phyloP scores from a whole-genome alignment of 2,113 vertebrate species.

The Leptosomus discolor region DNA sequence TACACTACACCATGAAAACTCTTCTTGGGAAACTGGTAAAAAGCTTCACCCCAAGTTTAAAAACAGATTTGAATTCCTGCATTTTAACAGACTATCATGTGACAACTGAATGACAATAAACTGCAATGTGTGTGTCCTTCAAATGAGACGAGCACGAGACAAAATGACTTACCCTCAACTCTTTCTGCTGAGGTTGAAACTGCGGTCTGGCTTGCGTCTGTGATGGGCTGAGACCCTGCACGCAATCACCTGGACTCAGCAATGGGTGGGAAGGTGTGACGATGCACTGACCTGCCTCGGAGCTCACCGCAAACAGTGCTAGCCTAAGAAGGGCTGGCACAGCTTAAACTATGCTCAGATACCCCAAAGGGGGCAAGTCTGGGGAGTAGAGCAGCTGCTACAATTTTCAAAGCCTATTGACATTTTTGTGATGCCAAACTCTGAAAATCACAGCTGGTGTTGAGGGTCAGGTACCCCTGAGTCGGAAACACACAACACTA shows the following conservation, averaged over 20 bases:
- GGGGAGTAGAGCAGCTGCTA: background rate
- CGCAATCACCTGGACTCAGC: background rate
- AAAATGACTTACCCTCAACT: background rate
- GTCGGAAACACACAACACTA: background rate
- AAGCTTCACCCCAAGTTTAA: background rate
- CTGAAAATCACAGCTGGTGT: background rate
- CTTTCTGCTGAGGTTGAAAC: background rate
- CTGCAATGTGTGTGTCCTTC: background rate
- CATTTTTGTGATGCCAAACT: background rate
- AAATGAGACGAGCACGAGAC: background rate
- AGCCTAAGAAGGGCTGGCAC: background rate
- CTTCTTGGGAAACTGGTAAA: background rate
- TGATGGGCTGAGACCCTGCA: background rate
- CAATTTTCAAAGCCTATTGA: background rate
- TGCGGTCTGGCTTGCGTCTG: background rate
- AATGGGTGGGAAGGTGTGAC: background rate
- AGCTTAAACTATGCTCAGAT: background rate
- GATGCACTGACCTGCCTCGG: accelerated
- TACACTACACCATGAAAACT: background rate
- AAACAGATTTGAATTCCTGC: background rate
- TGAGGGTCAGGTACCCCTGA: background rate
- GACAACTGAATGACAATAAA: background rate
- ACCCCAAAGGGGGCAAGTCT: background rate
- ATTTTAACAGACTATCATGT: background rate
- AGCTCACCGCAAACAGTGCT: background rate